These are phyloP conservation scores for Parnassius mnemosyne DNA, from an alignment of 2,888 invertebrate genomes.

Conservation along the genomic window DNA sequence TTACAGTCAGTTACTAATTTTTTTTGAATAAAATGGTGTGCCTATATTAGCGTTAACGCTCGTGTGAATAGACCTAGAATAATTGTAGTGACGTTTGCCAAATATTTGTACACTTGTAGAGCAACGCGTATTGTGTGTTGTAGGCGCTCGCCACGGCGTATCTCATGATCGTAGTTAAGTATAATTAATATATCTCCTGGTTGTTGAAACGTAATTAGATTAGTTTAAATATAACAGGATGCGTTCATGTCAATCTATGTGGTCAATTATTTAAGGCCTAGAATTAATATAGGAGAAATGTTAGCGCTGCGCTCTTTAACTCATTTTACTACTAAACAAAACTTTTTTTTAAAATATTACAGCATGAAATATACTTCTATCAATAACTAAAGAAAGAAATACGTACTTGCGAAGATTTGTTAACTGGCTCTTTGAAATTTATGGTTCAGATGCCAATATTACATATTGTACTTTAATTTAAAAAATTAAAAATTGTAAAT, in stretches of 20 bases:
- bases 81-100: slow-evolving; percentile 67
- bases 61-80: slow-evolving; percentile 25
- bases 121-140: slow-evolving; percentile 41
- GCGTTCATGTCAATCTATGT: slow-evolving; percentile 59
- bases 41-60: neutral
- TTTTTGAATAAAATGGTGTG: neutral
- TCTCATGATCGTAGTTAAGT: slow-evolving; percentile 65
- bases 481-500: no score
- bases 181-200: slow-evolving; percentile 69
- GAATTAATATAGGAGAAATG: slow-evolving; percentile 46
- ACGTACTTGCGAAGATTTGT: no score
- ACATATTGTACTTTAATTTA: no score
- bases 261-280: slow-evolving; percentile 73
- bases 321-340: no score
- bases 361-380: no score
- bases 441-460: no score
- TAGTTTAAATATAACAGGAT: slow-evolving; percentile 51
- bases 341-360: no score
- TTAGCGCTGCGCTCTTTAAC: slow-evolving; percentile 6
- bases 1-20: neutral
- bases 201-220: slow-evolving; percentile 67
- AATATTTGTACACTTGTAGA: slow-evolving; percentile 65
- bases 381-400: no score
- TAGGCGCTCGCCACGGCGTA: slow-evolving; percentile 60
- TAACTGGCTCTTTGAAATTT: no score